phyloP scores from a whole-genome alignment of 1,140 invertebrate genomes.

The Nasonia giraulti region DNA sequence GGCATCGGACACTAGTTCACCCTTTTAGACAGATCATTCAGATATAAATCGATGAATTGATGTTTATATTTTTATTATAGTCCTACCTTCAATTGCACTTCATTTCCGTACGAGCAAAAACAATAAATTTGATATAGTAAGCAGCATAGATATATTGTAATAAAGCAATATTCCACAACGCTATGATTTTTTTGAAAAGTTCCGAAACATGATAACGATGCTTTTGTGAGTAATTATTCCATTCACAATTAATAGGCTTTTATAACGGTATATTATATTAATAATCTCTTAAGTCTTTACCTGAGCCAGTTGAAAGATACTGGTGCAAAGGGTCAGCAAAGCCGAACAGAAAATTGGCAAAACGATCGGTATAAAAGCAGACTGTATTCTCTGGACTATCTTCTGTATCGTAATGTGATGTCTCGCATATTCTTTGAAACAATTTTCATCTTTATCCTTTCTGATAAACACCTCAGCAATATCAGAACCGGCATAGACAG shows the following conservation, averaged over 20 bases:
- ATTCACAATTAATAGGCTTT: too few species aligned
- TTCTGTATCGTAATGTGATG: conserved; percentile 25
- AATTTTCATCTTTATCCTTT: neutral
- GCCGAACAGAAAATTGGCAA: conserved; percentile 58
- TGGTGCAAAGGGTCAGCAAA: conserved; percentile 59
- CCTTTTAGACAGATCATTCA: neutral
- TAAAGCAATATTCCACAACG: neutral
- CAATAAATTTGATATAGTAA: neutral
- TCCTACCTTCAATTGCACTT: conserved; percentile 10
- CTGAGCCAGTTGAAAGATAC: conserved; percentile 58
- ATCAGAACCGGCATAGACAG: neutral
- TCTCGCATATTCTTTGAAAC: conserved; percentile 11
- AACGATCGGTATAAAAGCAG: conserved; percentile 55
- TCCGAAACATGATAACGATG: neutral
- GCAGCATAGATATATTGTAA: neutral
- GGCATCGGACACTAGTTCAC: neutral
- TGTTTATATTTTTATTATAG: neutral
- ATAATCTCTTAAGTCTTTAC: conserved; percentile 42
- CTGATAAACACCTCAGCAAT: conserved; percentile 19
- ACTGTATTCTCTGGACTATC: conserved; percentile 45
- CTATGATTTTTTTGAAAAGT: neutral
- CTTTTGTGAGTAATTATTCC: too few species aligned
- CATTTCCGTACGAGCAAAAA: conserved; percentile 35
- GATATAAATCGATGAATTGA: neutral
- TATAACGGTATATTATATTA: too few species aligned